Percentiles rank a stretch among this genome's conserved stretches.
These are phyloP conservation scores for Falco peregrinus DNA, from an alignment of 2,797 vertebrate genomes.

Conservation along the genomic window DNA sequence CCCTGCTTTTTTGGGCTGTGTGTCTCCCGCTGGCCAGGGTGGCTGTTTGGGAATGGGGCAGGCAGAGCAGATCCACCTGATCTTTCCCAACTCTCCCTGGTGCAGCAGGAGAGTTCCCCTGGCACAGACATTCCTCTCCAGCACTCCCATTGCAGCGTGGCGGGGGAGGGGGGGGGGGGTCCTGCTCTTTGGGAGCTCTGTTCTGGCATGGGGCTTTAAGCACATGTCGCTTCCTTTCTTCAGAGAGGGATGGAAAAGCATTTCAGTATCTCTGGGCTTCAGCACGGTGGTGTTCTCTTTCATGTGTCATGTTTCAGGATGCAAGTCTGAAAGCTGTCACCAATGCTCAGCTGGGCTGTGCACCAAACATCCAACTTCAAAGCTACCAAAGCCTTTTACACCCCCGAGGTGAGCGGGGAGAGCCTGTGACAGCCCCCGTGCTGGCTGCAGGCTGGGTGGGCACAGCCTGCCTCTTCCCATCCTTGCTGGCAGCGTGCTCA, in stretches of 20 bases:
- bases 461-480: background rate
- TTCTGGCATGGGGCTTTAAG: background rate
- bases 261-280: background rate
- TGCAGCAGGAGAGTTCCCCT: background rate
- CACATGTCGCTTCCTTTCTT: background rate
- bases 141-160: background rate
- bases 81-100: background rate
- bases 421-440: background rate
- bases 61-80: background rate
- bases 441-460: background rate
- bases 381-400: accelerated
- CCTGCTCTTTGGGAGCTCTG: background rate
- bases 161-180: too few relatives aligned
- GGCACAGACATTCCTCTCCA: background rate
- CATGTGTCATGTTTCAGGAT: background rate
- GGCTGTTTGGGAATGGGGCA: background rate
- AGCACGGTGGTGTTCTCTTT: background rate
- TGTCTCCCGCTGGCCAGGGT: background rate
- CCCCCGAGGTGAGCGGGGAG: accelerated
- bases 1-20: accelerated
- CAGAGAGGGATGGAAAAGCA: background rate
- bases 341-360: background rate
- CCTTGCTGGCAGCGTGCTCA: background rate
- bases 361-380: accelerated
- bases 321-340: background rate